Base-by-base conservation (phyloP, 2,797 vertebrate species). In the Galaxias olidus region DNA sequence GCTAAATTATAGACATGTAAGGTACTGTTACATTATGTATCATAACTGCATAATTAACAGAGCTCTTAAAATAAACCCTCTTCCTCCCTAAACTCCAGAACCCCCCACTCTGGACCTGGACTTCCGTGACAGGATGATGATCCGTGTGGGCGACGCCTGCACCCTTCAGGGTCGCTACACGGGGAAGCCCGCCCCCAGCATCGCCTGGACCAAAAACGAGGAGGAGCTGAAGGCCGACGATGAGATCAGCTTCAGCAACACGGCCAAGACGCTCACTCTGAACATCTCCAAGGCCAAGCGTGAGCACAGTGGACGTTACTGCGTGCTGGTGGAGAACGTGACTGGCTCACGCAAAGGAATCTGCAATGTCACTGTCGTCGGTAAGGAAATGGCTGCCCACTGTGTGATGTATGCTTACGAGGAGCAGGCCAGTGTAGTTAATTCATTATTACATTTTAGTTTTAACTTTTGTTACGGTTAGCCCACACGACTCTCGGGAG, bases 121-220 rank as follows among this genome's bases (percentile, higher is more conserved):
- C 82, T 96, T 97, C 87, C 92, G 95, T 84, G 98, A 99, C 60
- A 96, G 92, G 68, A 83, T 96, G 66, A 86, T 93, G 69, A 87
- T 99, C 74, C 93, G 97, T 71, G 95, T 98, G 76, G 98, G 97
- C 54, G 94, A 99, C 86, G 79, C 88, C 62, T 99, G 96, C 84
- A 91, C 87, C 20, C 87, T 99, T 73, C 94, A 92, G 5, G 96
- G 96, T 53, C 90, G 84, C 72, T 98, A 93, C 66, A 82, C 91
- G 13, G 98, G 98, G 67, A 99, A 97, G 82, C 98, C 98, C 4
- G 74, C 83, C 1, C 96, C 98, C 3, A 85, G 93, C 50, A 80
- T 99, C 61, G 80, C 89, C 76, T 99, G 98, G 98, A 90, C 90
- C 10, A 98, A 95, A 91, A 94, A 98, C 57, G 93, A 96, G 0